phyloP scores from a whole-genome alignment of 2,797 vertebrate genomes.

The Lacerta agilis region DNA sequence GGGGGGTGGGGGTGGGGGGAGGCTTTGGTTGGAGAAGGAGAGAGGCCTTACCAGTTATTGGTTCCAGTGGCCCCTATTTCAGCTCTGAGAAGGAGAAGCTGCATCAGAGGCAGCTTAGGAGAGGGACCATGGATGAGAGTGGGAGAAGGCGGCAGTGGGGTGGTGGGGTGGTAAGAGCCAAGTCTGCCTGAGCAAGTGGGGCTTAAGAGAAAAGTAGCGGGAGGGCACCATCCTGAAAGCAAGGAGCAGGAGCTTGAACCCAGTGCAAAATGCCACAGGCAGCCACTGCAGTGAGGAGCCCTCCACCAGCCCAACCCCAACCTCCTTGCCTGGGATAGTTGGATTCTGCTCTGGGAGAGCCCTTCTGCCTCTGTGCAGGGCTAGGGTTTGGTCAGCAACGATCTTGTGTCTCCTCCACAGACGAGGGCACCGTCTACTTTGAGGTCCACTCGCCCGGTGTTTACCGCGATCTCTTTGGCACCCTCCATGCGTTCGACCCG shows the following conservation, averaged over 20 bases:
- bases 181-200: too few relatives aligned
- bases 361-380: not conserved
- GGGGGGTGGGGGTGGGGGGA: rapidly evolving
- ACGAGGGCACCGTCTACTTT: conserved; percentile 71
- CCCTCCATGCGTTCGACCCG: conserved; percentile 73
- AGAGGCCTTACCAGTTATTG: too few relatives aligned
- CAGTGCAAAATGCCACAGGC: too few relatives aligned
- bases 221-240: not conserved
- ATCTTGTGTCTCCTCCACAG: conserved; percentile 49
- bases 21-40: not conserved
- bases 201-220: not conserved
- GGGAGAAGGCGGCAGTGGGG: not conserved
- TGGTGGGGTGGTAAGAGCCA: rapidly evolving
- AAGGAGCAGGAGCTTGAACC: too few relatives aligned
- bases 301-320: not conserved
- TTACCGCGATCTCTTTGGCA: conserved; percentile 75
- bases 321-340: rapidly evolving
- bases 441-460: conserved; percentile 73
- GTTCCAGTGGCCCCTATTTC: too few relatives aligned
- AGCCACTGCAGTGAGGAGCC: too few relatives aligned
- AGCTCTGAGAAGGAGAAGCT: too few relatives aligned
- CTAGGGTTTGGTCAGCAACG: too few relatives aligned
- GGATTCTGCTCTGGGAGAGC: not conserved
- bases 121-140: too few relatives aligned
- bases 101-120: too few relatives aligned